A percentile compares a stretch with the other conserved stretches of the same genome.
These are phyloP conservation scores for Gadus macrocephalus DNA, from an alignment of 2,113 vertebrate species.

Conservation along the genomic window DNA sequence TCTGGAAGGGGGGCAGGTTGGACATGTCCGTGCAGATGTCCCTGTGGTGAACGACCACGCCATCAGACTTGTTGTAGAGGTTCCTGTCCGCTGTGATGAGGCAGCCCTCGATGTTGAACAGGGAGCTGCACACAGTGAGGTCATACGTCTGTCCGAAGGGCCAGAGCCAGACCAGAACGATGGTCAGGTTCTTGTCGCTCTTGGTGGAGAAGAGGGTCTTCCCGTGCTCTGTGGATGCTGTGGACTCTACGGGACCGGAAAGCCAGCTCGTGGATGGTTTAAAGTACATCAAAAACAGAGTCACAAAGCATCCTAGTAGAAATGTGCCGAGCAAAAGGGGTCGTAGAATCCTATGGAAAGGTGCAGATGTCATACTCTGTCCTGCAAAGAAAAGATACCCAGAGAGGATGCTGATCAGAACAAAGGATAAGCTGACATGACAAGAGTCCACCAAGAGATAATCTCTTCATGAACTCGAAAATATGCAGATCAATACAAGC, in stretches of 20 bases:
- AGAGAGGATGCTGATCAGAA: constrained; percentile 4
- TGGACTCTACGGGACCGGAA: constrained; percentile 86
- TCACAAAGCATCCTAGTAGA: constrained; percentile 91
- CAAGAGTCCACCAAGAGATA: too few species aligned
- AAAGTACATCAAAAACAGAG: constrained; percentile 92
- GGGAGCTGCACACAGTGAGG: constrained; percentile 81
- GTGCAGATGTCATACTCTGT: constrained; percentile 92
- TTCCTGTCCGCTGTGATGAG: constrained; percentile 89
- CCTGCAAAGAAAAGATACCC: constrained; percentile 65
- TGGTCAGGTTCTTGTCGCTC: constrained; percentile 86
- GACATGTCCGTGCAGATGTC: constrained; percentile 90
- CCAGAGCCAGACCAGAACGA: constrained; percentile 93
- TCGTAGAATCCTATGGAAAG: constrained; percentile 90
- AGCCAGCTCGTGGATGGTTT: constrained; percentile 93
- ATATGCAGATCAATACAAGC: too few species aligned
- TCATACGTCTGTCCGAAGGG: constrained; percentile 93
- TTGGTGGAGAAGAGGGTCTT: constrained; percentile 87
- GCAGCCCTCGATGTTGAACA: constrained; percentile 90
- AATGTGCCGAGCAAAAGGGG: constrained; percentile 87
- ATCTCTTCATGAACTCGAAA: too few species aligned
- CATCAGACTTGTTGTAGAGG: constrained; percentile 87
- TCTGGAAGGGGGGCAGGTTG: constrained; percentile 84
- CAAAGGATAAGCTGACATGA: too few species aligned
- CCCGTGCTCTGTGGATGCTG: constrained; percentile 82
- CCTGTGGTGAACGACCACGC: constrained; percentile 90